Conservation (phyloP, 1,140 invertebrate genomes). For the Megalopta genalis region DNA sequence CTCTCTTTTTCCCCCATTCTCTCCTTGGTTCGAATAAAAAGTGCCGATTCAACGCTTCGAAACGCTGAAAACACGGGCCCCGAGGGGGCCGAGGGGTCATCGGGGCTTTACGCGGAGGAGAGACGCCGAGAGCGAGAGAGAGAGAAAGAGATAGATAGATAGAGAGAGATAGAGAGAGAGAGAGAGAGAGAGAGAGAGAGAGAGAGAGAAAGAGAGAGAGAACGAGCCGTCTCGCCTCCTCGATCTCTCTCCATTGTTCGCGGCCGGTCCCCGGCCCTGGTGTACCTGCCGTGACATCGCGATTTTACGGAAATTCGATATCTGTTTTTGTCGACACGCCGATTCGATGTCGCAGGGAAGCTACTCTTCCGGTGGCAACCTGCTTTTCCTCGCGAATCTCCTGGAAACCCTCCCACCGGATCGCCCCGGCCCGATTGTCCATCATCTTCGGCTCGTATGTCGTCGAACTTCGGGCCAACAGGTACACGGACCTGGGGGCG, state of each 20-base stretch:
- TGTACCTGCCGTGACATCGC: constrained; percentile 64
- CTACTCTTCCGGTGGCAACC: constrained; percentile 37
- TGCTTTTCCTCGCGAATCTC: constrained; percentile 29
- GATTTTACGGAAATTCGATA: constrained; percentile 77
- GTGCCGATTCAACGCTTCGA: constrained; percentile 66
- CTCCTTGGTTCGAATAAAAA: constrained; percentile 67
- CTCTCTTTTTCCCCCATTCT: constrained; percentile 58
- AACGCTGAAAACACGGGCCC: constrained; percentile 39
- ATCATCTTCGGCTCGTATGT: neutral
- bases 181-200: too few relatives aligned
- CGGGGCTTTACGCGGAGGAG: too few relatives aligned
- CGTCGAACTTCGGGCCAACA: neutral
- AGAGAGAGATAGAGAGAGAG: constrained; percentile 9
- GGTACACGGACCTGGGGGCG: neutral
- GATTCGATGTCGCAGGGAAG: constrained; percentile 6
- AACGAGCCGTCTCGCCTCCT: constrained; percentile 39
- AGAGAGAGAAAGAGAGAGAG: constrained; percentile 11
- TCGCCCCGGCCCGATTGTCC: neutral
- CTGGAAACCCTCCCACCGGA: neutral
- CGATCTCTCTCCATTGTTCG: constrained; percentile 59
- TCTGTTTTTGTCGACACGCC: constrained; percentile 62
- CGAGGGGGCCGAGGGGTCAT: too few relatives aligned
- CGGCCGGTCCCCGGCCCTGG: constrained; percentile 37
- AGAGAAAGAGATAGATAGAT: neutral
- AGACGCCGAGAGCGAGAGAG: too few relatives aligned